These are phyloP conservation scores for Pygoscelis adeliae DNA, from an alignment of 2,113 vertebrate species.

Conservation along the genomic window DNA sequence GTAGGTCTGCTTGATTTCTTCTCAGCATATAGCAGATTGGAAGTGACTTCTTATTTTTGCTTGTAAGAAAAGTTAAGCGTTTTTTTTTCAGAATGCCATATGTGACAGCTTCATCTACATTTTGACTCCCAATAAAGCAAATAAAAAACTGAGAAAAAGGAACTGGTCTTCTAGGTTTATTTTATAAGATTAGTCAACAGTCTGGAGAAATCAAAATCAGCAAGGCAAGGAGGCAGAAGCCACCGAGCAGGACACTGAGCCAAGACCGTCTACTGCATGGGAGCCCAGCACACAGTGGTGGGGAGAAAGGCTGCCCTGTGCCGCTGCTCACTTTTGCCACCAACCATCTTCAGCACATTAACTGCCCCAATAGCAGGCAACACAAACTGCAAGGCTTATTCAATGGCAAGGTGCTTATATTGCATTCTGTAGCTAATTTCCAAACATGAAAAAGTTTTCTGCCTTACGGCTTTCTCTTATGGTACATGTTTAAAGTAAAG, in stretches of 20 bases:
- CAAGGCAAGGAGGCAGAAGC: neutral
- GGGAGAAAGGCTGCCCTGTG: neutral
- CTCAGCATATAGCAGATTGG: neutral
- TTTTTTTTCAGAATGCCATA: neutral
- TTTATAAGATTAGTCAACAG: neutral
- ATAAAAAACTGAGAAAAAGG: neutral
- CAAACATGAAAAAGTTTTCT: neutral
- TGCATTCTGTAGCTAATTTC: neutral
- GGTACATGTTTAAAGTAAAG: neutral
- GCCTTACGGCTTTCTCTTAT: neutral
- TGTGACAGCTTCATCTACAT: neutral
- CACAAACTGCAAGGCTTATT: neutral
- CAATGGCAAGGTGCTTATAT: neutral
- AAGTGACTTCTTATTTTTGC: neutral
- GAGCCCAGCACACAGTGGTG: neutral
- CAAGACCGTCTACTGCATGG: neutral
- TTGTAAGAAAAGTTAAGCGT: neutral
- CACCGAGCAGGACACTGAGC: accelerated
- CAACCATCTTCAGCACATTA: neutral
- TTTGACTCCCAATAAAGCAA: neutral
- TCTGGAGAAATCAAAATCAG: neutral
- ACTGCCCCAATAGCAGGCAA: neutral
- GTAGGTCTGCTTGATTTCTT: neutral
- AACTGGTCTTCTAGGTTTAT: neutral
- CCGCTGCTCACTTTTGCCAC: neutral